Base-by-base conservation (phyloP, 2,888 invertebrate genomes). In the Drosophila tripunctata region DNA sequence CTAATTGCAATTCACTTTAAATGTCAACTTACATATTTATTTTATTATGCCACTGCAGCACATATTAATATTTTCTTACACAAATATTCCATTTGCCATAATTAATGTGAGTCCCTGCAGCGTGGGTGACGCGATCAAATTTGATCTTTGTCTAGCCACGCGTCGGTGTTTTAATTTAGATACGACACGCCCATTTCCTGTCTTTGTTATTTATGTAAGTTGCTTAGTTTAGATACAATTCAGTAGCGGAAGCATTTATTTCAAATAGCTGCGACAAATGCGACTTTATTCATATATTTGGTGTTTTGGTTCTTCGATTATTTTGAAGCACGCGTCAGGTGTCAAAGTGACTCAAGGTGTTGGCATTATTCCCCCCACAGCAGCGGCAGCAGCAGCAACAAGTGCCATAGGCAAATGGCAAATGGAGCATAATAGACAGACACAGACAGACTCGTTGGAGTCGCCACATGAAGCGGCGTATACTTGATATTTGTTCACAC, bases 121-220 rank as follows among this genome's bases (percentile, higher is more conserved):
- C 45, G 73, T 72, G 41, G 74, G 74, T 56, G 55, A 14, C 5
- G 6, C 43, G 54, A 60, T 76, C 43, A 40, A 47, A 62, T 80
- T 73, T 44, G 67, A 67, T 76, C 67, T 44, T 41, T 36, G 45
- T 51, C 57, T 74, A 35, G 22, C 57, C 67, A 66, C 60, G 83
- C 76, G 86, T 86, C 67, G 80, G 83, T 66, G 87, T 70, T 68
- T 57, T 75, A 60, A 79, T 76, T 68, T 60, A 75, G 60, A 66
- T 68, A 56, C 17, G 40, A 22, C 75, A 69, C 78, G 75, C 85
- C 82, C 73, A 85, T 78, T 87, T 82, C 85, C 82, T 75, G 68
- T 52, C 43, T 45, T 21, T 47, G 35, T 64, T 55, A 63, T 72
- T 78, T 62, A 75, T 78, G 63, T 54, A 45, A 54, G 35, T 60